Evolutionary conservation across 2,113 vertebrate species (phyloP), one percentile per base, ranked within the genome.

Genomic region (Ramphastos sulfuratus): DNA sequence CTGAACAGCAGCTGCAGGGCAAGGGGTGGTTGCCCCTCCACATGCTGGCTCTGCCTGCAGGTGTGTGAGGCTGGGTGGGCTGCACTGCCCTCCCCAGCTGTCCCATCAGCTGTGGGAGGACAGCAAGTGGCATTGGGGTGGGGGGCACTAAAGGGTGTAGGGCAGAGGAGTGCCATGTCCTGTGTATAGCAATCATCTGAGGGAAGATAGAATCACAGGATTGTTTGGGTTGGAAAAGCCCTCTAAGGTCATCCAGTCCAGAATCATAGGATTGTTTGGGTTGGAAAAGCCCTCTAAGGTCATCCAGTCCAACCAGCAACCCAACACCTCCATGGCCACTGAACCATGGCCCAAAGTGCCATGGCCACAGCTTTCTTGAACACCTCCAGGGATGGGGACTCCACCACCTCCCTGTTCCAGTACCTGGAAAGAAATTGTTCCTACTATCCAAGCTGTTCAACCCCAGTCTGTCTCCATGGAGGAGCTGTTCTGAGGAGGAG

Each of bases 161-260:
- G 87, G 46, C 50, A 56, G 54, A 64, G 52, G 14, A n/a, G 3
- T 15, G 37, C 33, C 4, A 2, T 0, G 1, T 21, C 46, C 59
- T 54, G 30, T 17, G 23, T 2, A 0, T 9, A 55, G 33, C 19
- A 5, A 0, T 37, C 11, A 1, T 3, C 2, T 9, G n/a, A 44
- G 70, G 56, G 19, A 48, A 19, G 50, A 52, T 7, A 24, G 50
- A 24, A 52, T 52, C 50, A 52, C 4, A 52, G 50, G 50, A 24
- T 24, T 23, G 50, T 12, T 23, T 12, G 23, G 50, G 50, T 13
- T 12, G 50, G 50, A 12, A 24, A 52, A 24, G 50, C 23, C 50
- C 23, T 52, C 50, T 52, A 12, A 24, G 50, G 5, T 52, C 50
- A 24, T 24, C 50, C 23, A 52, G 21, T 24, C 23, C 50, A 52